Conservation (phyloP, 2,797 vertebrate species). For the Coranthus polyacanthus region DNA sequence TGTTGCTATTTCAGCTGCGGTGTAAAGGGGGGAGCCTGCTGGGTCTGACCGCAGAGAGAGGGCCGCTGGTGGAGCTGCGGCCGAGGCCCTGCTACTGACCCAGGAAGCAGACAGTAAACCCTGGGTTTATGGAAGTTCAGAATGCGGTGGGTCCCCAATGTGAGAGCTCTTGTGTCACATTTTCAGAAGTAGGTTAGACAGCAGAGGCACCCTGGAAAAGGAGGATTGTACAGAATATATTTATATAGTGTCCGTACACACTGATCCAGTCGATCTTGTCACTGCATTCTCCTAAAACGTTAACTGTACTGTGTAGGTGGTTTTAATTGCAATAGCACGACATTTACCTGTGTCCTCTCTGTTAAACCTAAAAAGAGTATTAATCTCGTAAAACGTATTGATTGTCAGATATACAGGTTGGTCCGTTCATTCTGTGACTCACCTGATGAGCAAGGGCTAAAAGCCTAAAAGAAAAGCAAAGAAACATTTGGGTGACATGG, state of each 20-base stretch:
- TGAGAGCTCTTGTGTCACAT: constrained; percentile 58
- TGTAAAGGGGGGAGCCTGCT: constrained; percentile 53
- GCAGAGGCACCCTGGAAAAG: constrained; percentile 16
- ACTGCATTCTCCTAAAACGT: neutral
- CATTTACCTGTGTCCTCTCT: neutral
- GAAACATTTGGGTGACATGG: constrained; percentile 57
- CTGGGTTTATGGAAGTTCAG: constrained; percentile 73
- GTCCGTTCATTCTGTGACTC: constrained; percentile 23
- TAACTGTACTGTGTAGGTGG: neutral
- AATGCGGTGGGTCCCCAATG: constrained; percentile 71
- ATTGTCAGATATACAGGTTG: neutral
- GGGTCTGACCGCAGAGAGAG: constrained; percentile 72
- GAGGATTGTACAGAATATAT: neutral
- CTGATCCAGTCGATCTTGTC: constrained; percentile 14
- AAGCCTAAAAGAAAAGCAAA: constrained; percentile 2
- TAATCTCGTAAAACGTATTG: constrained; percentile 4
- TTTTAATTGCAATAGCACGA: neutral
- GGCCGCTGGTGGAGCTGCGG: constrained; percentile 78
- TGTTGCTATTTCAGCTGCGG: constrained; percentile 78
- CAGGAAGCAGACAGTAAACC: constrained; percentile 71
- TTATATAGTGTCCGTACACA: neutral
- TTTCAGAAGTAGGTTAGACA: constrained; percentile 57
- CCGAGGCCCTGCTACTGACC: constrained; percentile 81
- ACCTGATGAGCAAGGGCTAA: constrained; percentile 11
- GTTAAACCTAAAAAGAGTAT: neutral